phyloP scores from a whole-genome alignment of 2,797 vertebrate species.

The Myoxocephalus aenaeus region DNA sequence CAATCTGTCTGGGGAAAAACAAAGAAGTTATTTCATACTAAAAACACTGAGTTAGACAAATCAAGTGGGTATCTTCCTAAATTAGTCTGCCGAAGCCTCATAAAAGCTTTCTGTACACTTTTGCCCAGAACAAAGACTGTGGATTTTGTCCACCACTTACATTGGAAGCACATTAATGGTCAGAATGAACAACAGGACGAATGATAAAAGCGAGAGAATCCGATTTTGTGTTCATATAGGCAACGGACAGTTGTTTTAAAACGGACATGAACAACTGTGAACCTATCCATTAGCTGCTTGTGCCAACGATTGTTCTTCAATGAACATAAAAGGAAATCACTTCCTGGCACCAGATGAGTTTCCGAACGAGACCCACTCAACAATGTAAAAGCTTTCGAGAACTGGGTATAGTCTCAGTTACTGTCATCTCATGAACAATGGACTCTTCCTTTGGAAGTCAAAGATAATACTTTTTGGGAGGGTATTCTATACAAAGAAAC shows the following conservation, averaged over 20 bases:
- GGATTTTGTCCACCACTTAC: neutral
- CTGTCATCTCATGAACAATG: constrained; percentile 5
- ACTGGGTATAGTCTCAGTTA: neutral
- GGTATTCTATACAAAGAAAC: neutral
- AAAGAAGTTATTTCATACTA: neutral
- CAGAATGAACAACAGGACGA: neutral
- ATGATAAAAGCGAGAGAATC: neutral
- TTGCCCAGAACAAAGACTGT: neutral
- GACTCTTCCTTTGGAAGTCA: neutral
- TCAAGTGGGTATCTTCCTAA: no score
- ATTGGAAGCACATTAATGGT: neutral
- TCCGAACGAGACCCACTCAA: constrained; percentile 16
- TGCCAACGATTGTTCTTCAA: constrained; percentile 10
- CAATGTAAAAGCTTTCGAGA: constrained; percentile 29
- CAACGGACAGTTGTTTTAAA: neutral
- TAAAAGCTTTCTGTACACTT: neutral
- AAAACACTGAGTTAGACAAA: neutral
- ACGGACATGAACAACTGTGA: neutral
- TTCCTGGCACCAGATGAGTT: constrained; percentile 29
- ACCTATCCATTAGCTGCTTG: neutral
- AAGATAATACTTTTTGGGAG: neutral
- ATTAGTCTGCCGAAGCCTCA: neutral
- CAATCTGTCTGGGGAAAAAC: neutral
- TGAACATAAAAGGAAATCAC: constrained; percentile 18
- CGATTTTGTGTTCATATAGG: neutral